Evolutionary conservation across 1,140 invertebrate genomes (phyloP), one percentile per base, ranked within the genome.

Genomic region (Scaptomyza hsui): DNA sequence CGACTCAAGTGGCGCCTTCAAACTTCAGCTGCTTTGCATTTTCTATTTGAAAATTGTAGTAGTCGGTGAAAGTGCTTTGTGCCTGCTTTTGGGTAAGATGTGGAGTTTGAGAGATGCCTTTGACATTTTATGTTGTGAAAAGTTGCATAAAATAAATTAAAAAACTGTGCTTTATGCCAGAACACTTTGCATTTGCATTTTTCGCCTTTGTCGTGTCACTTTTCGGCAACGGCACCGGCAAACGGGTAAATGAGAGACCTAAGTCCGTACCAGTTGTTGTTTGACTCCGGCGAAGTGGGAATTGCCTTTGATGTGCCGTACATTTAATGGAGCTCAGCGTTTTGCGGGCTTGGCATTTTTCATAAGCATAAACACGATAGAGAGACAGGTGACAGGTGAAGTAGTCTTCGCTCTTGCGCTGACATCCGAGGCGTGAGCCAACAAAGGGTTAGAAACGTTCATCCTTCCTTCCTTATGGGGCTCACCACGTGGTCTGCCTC

Each of bases 111-210:
- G 9, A 21, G 44, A 41, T 52, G 81, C 81, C 81, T 83, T 83
- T 83, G 80, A 83, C 81, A 86, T 80, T 67, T 83, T 80, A 9
- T 6, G 26, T 29, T 29, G 26, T 44, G n/a, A 57, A 69, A 80
- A 76, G 76, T 76, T 80, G 81, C 81, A 83, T 76, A 80, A 83
- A 86, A 83, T 86, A 86, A 86, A 83, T 83, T 68, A 83, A 86
- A 79, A 83, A 86, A n/a, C n/a, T n/a, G 76, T 83, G 80, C 80
- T 76, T 65, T 55, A 64, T 49, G 62, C 47, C 47, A 61, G 72
- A 75, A 65, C 61, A 75, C 55, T 71, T 75, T 65, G 68, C 68
- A 72, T 83, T 86, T 83, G 73, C 68, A 71, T 71, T 57, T 71
- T 86, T n/a, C n/a, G 68, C 72, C 57, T 80, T 83, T 86, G 72